Evolutionary conservation across 2,113 vertebrate genomes (phyloP).

Genomic region (Taurulus bubalis): DNA sequence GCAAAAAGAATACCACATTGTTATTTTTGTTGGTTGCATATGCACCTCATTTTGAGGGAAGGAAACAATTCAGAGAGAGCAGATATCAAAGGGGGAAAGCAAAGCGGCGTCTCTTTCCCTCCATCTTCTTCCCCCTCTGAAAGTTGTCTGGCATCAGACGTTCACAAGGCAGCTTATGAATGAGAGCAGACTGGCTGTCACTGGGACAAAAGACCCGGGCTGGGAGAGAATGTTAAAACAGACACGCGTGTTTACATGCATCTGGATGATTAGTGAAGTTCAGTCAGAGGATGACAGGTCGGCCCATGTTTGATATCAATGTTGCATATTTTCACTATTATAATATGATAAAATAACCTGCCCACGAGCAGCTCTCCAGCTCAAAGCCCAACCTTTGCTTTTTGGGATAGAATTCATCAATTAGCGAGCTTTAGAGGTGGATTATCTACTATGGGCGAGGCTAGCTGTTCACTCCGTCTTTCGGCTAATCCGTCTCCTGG

Average conservation of each 20-base stretch:
- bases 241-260: conserved; percentile 11
- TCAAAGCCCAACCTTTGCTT: neutral
- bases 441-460: neutral
- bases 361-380: neutral
- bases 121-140: conserved; percentile 10
- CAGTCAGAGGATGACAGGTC: neutral
- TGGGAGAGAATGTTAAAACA: conserved; percentile 34
- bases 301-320: neutral
- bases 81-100: conserved; percentile 31
- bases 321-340: neutral
- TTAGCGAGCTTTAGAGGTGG: neutral
- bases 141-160: conserved; percentile 55
- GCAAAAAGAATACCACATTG: conserved; percentile 9
- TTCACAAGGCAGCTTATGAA: conserved; percentile 69
- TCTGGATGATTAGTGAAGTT: conserved; percentile 1
- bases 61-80: conserved; percentile 16
- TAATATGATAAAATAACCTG: neutral
- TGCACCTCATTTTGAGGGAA: conserved; percentile 6
- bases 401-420: neutral
- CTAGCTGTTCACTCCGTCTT: neutral
- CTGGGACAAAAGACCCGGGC: conserved; percentile 69
- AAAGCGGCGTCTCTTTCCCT: neutral
- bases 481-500: neutral
- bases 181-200: conserved; percentile 72
- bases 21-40: conserved; percentile 3